These are phyloP conservation scores for Eurystomus gularis DNA, from an alignment of 2,113 vertebrate genomes.

Conservation along the genomic window DNA sequence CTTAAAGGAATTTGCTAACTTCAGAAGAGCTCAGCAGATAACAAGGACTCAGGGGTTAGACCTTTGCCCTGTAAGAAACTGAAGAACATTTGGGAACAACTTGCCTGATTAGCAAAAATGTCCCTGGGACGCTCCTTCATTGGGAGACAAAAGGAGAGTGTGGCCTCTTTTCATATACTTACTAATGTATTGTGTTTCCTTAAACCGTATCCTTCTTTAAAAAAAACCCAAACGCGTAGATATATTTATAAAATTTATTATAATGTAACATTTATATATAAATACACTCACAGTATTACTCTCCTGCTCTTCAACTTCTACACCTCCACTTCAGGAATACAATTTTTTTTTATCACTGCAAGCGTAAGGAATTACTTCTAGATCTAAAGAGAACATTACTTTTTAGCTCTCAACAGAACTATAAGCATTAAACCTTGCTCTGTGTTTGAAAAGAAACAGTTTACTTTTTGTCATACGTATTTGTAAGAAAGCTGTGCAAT, in stretches of 20 bases:
- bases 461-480: neutral
- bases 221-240: neutral
- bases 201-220: neutral
- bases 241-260: neutral
- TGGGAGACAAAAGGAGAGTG: neutral
- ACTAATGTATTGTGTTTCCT: neutral
- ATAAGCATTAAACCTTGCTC: neutral
- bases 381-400: neutral
- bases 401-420: neutral
- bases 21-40: slow-evolving; percentile 30
- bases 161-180: neutral
- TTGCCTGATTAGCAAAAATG: neutral
- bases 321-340: neutral
- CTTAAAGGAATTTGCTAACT: slow-evolving; percentile 20
- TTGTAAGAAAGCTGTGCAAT: neutral
- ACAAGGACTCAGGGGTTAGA: neutral
- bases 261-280: neutral
- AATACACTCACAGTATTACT: neutral
- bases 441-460: neutral
- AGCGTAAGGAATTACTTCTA: neutral
- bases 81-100: neutral
- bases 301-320: neutral
- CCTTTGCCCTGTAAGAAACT: neutral
- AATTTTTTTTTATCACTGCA: neutral
- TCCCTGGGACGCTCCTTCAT: neutral